Base-by-base conservation (phyloP, 2,888 invertebrate genomes). In the Epistrophe eligans region DNA sequence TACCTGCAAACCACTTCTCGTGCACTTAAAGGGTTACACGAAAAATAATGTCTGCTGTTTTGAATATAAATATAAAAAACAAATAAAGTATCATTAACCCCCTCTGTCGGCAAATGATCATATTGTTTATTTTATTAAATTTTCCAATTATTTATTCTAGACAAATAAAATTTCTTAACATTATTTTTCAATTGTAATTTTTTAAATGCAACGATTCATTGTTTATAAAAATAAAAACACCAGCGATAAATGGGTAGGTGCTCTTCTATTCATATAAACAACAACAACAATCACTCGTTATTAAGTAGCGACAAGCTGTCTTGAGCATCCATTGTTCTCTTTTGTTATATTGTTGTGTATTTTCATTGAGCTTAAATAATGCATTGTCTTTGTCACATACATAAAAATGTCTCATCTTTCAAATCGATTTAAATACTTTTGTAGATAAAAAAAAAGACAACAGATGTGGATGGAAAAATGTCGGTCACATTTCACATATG, bases 401-500 rank as follows among this genome's bases (percentile, higher is more conserved):
- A 38, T 35, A 40, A 45, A 58, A 48, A 38, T 9, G 40, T 66
- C 19, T 84, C 79, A 60, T 76, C 66, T 77, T 84, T 76, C 76
- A 80, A 84, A 79, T 84, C 71, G 70, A 76, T 79, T 72, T 72
- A 66, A 71, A 76, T 71, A 74, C 24, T 52, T 57, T 32, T 19
- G 10, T 40, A 60, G 24, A 8, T 7, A 17, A 24, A 58, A 45
- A 62, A 43, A 24, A 15, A 15, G 43, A 62, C 0, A 64, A 50
- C 67, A 67, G 67, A 67, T 50, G 58, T 32, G 48, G 3, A 15
- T 43, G 4, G 8, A 72, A 60, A 57, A 19, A 57, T 71, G 62
- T 52, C 70, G 48, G 40, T 57, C 76, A 57, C 71, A 76, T 71
- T 13, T 11, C 10, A 38, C 38, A 38, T 38, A n/a, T n/a, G n/a